Evolutionary conservation across 2,113 vertebrate genomes (phyloP), one percentile per base, ranked within the genome.

Genomic region (Suncus etruscus): DNA sequence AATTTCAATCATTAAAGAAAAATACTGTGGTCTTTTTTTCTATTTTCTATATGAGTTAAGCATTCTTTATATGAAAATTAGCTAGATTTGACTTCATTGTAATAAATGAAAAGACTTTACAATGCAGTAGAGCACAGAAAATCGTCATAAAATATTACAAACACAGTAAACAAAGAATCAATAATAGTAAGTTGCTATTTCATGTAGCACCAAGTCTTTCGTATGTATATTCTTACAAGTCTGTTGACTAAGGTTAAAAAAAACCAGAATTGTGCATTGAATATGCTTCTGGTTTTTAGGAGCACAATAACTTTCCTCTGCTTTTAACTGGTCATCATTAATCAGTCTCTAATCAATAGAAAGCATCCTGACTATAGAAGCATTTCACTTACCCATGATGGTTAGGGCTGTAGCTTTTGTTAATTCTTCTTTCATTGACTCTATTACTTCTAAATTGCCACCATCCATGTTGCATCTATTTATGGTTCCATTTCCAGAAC

Each of bases 381-480:
- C 75, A 76, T 48, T 87, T 54, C 92, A 98, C 99, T 99, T 98
- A 99, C 99, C 99, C 99, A 99, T 99, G 97, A 99, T 98, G 29
- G 99, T 99, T 97, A 99, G 98, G 92, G 99, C 99, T 45, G 99
- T 98, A 95, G 99, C 98, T 98, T 99, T 99, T 89, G 98, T 98
- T 97, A 99, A 97, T 91, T 99, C 98, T 97, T 98, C 98, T 97
- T 99, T 99, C 97, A 99, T 98, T 95, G 98, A 98, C 94, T 99
- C 99, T 94, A 99, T 98, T 95, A 99, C 98, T 97, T 99, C 99
- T 95, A 99, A 98, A 91, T 98, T 98, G 69, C 97, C 98, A 91
- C 99, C 99, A 47, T 99, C 99, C 97, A 99, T 97, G 98, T 98
- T 99, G 97, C 99, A 99, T 98, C 99, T 98, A 96, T 99, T 99